phyloP scores from a whole-genome alignment of 2,888 invertebrate species.

The Eristalinus aeneus region DNA sequence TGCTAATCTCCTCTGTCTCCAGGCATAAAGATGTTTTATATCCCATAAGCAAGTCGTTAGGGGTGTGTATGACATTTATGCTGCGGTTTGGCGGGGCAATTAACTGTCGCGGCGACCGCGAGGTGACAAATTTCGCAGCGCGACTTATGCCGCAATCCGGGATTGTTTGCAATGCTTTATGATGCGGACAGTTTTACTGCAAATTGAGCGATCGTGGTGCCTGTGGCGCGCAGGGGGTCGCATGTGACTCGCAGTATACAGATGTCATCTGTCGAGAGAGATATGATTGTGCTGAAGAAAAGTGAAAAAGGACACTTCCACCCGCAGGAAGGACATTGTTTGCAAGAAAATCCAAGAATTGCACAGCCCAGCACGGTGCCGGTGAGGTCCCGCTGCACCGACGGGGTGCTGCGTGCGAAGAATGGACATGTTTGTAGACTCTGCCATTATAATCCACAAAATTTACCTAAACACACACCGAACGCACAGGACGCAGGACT shows the following conservation, averaged over 20 bases:
- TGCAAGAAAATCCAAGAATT: slow-evolving; percentile 54
- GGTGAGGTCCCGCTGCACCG: background rate
- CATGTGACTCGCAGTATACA: slow-evolving; percentile 29
- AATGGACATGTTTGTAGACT: slow-evolving; percentile 67
- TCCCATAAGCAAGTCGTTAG: slow-evolving; percentile 34
- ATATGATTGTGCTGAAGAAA: slow-evolving; percentile 47
- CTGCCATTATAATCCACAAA: slow-evolving; percentile 65
- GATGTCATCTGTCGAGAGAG: slow-evolving; percentile 53
- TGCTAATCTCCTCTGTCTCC: slow-evolving; percentile 20
- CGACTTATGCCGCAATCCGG: background rate
- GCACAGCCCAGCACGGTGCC: slow-evolving; percentile 55
- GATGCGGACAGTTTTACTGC: slow-evolving; percentile 17
- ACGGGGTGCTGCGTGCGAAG: background rate
- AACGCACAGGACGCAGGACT: background rate
- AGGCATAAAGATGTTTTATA: slow-evolving; percentile 34
- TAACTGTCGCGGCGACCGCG: slow-evolving; percentile 33
- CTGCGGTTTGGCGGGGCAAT: slow-evolving; percentile 14
- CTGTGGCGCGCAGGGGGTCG: slow-evolving; percentile 12
- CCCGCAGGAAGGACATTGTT: slow-evolving; percentile 51
- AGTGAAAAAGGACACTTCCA: slow-evolving; percentile 41
- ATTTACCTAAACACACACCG: slow-evolving; percentile 65
- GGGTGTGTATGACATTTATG: slow-evolving; percentile 28
- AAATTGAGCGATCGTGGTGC: slow-evolving; percentile 46
- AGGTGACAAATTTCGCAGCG: slow-evolving; percentile 12
- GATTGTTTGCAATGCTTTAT: slow-evolving; percentile 1